Evolutionary conservation across 2,888 invertebrate genomes (phyloP).

Genomic region (Drosophila subquinaria): DNA sequence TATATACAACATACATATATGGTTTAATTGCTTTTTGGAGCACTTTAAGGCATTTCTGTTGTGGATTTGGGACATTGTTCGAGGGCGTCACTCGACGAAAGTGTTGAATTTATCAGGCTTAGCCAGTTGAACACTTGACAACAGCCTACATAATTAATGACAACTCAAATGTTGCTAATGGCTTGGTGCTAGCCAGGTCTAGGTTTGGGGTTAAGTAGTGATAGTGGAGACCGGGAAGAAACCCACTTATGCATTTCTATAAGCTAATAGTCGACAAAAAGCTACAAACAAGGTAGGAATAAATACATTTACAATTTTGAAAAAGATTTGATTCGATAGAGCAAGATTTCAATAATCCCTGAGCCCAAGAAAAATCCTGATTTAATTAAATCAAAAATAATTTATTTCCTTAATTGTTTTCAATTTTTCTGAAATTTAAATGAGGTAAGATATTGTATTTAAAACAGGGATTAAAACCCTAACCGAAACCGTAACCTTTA

Average conservation of each 20-base stretch:
- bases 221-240: not conserved
- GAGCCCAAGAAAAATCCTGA: no score
- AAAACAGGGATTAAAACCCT: no score
- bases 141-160: conserved; percentile 56
- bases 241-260: conserved; percentile 1
- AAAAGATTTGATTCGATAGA: no score
- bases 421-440: no score
- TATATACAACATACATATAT: conserved; percentile 6
- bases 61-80: conserved; percentile 16
- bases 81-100: conserved; percentile 41
- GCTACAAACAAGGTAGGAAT: not conserved
- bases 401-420: no score
- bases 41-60: conserved; percentile 18
- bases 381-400: no score
- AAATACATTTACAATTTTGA: no score
- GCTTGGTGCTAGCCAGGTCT: not conserved
- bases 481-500: no score
- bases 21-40: conserved; percentile 62
- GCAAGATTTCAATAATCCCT: no score
- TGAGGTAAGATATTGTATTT: no score
- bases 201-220: conserved; percentile 17
- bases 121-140: conserved; percentile 42
- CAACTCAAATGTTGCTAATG: conserved; percentile 42
- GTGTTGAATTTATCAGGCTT: conserved; percentile 68
- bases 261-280: not conserved